Evolutionary conservation across 2,888 invertebrate genomes (phyloP).

Genomic region (Xylophagus ater): DNA sequence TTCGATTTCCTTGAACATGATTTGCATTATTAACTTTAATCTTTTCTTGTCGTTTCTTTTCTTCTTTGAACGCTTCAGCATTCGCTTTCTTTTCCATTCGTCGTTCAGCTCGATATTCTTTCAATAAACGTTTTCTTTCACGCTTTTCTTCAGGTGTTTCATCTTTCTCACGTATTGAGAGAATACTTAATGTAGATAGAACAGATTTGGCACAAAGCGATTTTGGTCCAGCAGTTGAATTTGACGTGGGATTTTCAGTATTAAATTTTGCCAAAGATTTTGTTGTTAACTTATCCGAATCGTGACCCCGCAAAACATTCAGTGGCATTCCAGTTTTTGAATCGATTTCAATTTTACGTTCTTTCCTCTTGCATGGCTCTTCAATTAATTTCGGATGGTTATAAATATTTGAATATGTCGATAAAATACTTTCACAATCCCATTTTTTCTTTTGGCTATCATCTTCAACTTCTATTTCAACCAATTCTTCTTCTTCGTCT

Average conservation of each 20-base stretch:
- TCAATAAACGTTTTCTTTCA: conserved; percentile 64
- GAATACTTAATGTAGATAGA: conserved; percentile 54
- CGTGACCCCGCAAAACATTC: conserved; percentile 47
- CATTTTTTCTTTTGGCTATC: conserved; percentile 57
- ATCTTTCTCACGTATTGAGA: conserved; percentile 60
- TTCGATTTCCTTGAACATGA: conserved; percentile 61
- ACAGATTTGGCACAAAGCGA: conserved; percentile 54
- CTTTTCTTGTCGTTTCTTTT: conserved; percentile 69
- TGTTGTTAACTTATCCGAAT: conserved; percentile 52
- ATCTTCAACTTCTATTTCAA: conserved; percentile 50
- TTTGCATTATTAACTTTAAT: conserved; percentile 63
- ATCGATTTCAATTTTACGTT: conserved; percentile 56
- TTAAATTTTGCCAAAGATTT: conserved; percentile 57
- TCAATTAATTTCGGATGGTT: conserved; percentile 84
- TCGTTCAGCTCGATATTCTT: conserved; percentile 66
- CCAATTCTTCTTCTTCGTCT: conserved; percentile 47
- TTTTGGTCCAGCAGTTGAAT: conserved; percentile 38
- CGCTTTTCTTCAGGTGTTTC: conserved; percentile 68
- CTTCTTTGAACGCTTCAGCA: conserved; percentile 70
- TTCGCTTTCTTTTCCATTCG: conserved; percentile 74
- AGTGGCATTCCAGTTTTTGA: conserved; percentile 63
- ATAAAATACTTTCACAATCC: conserved; percentile 87
- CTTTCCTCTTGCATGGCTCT: conserved; percentile 48
- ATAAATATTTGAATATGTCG: conserved; percentile 81
- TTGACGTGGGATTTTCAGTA: conserved; percentile 33